Conservation (phyloP, 1,140 invertebrate genomes). For the Anastatus disparis region DNA sequence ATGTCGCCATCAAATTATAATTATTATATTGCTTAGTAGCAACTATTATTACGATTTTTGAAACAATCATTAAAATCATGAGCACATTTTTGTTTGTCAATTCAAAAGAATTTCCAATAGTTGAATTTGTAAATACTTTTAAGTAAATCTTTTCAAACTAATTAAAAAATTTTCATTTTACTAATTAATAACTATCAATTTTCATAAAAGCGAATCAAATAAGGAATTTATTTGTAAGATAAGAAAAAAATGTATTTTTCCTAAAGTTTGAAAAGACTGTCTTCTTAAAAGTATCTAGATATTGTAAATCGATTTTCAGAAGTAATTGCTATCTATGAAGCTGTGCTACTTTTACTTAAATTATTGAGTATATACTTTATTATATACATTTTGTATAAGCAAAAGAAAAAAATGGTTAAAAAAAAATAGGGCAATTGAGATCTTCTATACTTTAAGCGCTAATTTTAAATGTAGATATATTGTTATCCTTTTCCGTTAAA, state of each 20-base stretch:
- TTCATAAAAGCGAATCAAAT: neutral
- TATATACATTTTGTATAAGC: constrained; percentile 32
- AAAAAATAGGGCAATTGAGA: no score
- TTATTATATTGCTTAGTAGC: neutral
- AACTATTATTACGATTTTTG: neutral
- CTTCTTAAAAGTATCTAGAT: constrained; percentile 8
- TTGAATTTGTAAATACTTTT: neutral
- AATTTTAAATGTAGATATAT: constrained; percentile 10
- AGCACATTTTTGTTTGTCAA: neutral
- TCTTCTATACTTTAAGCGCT: constrained; percentile 15
- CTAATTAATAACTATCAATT: neutral
- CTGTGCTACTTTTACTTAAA: constrained; percentile 3
- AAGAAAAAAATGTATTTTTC: constrained; percentile 7
- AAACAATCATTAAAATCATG: neutral
- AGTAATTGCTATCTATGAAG: constrained; percentile 1
- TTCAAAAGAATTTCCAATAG: neutral
- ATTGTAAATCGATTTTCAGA: neutral
- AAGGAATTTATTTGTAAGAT: neutral
- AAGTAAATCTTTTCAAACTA: neutral
- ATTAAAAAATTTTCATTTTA: neutral
- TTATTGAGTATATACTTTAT: constrained; percentile 21
- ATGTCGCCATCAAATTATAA: neutral
- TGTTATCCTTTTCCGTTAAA: constrained; percentile 19
- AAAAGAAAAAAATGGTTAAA: no score
- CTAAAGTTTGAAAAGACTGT: constrained; percentile 22